Evolutionary conservation across 2,797 vertebrate genomes (phyloP), one percentile per base, ranked within the genome.

Genomic region (Amphiprion clarkii): DNA sequence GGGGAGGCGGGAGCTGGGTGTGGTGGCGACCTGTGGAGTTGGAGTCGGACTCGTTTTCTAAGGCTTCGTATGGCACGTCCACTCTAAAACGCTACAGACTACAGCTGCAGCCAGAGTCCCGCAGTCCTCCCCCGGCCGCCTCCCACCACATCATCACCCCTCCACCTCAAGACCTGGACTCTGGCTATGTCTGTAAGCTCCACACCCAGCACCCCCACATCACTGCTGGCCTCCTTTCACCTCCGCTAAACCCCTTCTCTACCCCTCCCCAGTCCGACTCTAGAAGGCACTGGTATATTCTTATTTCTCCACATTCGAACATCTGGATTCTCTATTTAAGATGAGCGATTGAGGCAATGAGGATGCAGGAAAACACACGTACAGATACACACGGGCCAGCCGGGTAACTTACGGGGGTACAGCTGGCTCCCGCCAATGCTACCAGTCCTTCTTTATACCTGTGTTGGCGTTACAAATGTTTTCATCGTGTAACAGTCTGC

Each of bases 251-350:
- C 42, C 70, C 58, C 62, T 5, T 14, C 46, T 21, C 67, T 44
- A 0, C 27, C 21, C 79, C 61, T 78, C 66, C 81, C 84, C 55
- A 29, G 67, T 70, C 85, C 51, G 40, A 86, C 86, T 90, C 74
- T 87, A 90, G 82, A 95, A 95, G 94, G 94, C 94, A 94, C 94
- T 93, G 84, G 80, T 90, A 59, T 88, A 70, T 69, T 85, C 56
- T 67, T 74, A 71, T 79, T 71, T 89, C 81, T 90, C 83, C 90
- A 94, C 94, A 94, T 93, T 94, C 91, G 85, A 86, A 79, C 72
- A 81, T 91, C 90, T 89, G 84, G 82, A 79, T 59, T 81, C 64
- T 87, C 40, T 36, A 29, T 63, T 79, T 54, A 66, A 77, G 49
- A 85, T 76, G 69, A 87, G 75, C 57, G 6, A 72, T 53, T 44